phyloP scores from a whole-genome alignment of 1,140 invertebrate species.

The Zaprionus capensis region DNA sequence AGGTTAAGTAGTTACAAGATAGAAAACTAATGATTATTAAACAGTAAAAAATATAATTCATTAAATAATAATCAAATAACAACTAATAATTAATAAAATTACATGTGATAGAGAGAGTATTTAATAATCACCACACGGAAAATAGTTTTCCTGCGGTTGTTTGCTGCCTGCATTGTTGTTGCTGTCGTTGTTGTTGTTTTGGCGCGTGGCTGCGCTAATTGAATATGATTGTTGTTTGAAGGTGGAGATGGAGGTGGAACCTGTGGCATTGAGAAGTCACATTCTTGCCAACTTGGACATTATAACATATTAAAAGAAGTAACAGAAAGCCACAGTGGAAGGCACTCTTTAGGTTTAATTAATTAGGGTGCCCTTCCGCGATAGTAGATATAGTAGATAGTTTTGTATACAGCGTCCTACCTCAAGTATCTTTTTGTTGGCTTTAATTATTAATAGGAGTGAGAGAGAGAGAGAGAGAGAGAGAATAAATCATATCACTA shows the following conservation, averaged over 20 bases:
- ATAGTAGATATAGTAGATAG: not conserved
- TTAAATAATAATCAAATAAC: not conserved
- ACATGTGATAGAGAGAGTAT: not conserved
- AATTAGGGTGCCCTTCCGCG: not conserved
- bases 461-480: not conserved
- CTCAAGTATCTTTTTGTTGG: not conserved
- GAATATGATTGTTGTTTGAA: slow-evolving; percentile 41
- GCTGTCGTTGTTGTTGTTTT: slow-evolving; percentile 12
- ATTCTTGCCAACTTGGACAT: not conserved
- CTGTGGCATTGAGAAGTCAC: slow-evolving; percentile 20
- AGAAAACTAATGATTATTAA: not conserved
- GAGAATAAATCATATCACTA: not conserved
- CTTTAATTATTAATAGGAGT: not conserved
- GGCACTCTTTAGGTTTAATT: not conserved
- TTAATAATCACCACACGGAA: not conserved
- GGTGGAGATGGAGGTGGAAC: not conserved
- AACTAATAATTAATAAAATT: not conserved
- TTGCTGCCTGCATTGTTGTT: slow-evolving; percentile 3
- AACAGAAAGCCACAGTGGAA: not conserved
- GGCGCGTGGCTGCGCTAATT: slow-evolving; percentile 57
- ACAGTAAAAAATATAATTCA: too few species aligned
- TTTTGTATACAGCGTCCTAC: not conserved
- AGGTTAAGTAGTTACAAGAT: too few species aligned
- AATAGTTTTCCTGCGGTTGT: slow-evolving; percentile 5
- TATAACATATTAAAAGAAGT: not conserved